A percentile compares a stretch with the other conserved stretches of the same genome.
These are phyloP conservation scores for Julus scandinavius DNA, from an alignment of 2,888 invertebrate genomes.

Conservation along the genomic window DNA sequence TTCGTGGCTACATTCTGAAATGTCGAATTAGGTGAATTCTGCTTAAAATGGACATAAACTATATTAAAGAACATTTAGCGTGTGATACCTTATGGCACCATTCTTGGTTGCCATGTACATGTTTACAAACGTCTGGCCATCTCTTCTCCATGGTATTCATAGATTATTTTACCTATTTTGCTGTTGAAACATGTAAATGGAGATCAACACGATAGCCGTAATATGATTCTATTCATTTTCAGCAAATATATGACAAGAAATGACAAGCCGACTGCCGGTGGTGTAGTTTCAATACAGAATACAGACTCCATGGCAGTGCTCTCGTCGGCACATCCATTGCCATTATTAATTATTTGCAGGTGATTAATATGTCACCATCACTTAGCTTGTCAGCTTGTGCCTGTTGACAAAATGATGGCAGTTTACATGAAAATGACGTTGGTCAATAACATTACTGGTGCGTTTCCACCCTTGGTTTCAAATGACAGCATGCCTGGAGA, in stretches of 20 bases:
- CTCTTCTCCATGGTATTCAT: too few species aligned
- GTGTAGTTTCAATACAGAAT: too few species aligned
- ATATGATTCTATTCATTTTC: background rate
- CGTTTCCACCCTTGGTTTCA: background rate
- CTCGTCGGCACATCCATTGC: background rate
- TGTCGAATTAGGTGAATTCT: too few species aligned
- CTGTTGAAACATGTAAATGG: background rate
- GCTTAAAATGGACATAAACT: too few species aligned
- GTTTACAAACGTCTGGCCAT: too few species aligned
- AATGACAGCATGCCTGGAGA: background rate
- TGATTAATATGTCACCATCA: conserved; percentile 29
- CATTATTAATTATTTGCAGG: background rate
- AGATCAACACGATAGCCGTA: background rate
- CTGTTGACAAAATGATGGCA: background rate
- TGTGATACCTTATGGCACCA: too few species aligned
- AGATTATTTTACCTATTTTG: too few species aligned
- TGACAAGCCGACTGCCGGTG: background rate
- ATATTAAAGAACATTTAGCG: too few species aligned
- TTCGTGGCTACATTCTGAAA: too few species aligned
- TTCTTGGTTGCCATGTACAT: too few species aligned
- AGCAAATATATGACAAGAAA: background rate
- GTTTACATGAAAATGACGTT: background rate
- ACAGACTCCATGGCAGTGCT: background rate
- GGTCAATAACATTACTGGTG: background rate
- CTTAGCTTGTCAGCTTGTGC: background rate